These are phyloP conservation scores for Trachemys scripta DNA, from an alignment of 2,113 vertebrate species.

Conservation along the genomic window DNA sequence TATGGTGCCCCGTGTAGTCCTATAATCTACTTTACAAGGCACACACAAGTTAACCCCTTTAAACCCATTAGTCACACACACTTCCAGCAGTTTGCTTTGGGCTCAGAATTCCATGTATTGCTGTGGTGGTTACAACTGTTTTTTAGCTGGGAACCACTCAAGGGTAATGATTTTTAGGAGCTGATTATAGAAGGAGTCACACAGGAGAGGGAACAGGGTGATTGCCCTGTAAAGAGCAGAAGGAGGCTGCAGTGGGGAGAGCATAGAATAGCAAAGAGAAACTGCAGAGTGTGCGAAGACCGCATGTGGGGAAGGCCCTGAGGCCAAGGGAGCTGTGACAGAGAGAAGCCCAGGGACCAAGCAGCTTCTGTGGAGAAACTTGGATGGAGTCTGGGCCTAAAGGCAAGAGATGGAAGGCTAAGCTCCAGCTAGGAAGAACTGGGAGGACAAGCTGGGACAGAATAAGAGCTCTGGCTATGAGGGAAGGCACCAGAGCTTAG, in stretches of 20 bases:
- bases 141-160: not conserved
- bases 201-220: not conserved
- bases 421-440: not conserved
- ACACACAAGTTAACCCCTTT: not conserved
- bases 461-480: not conserved
- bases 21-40: not conserved
- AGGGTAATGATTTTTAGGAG: not conserved
- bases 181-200: not conserved
- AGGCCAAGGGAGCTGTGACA: not conserved
- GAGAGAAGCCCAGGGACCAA: not conserved
- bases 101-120: not conserved
- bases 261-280: not conserved
- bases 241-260: not conserved
- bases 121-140: not conserved
- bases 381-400: not conserved
- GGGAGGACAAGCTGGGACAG: not conserved
- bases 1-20: not conserved
- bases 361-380: not conserved
- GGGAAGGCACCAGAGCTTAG: not conserved
- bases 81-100: not conserved
- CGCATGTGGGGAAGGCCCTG: not conserved
- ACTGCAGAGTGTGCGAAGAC: not conserved
- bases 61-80: not conserved
- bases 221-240: not conserved
- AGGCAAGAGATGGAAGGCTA: not conserved